These are phyloP conservation scores for Charaxes varanes DNA, from an alignment of 1,140 invertebrate species.

Conservation along the genomic window DNA sequence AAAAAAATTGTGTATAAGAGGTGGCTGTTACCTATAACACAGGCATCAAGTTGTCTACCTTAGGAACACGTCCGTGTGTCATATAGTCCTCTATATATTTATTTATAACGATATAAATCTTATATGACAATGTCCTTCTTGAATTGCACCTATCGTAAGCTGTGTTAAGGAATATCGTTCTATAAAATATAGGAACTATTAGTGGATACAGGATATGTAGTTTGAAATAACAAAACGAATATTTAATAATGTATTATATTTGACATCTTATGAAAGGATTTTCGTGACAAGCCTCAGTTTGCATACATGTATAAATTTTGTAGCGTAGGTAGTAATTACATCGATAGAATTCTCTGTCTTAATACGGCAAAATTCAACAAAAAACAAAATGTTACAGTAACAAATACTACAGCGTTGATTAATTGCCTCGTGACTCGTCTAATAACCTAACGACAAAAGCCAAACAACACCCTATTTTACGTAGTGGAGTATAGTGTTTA, in stretches of 20 bases:
- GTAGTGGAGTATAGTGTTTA: conserved; percentile 30
- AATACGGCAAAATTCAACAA: conserved; percentile 67
- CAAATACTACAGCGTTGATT: conserved; percentile 60
- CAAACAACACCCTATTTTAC: conserved; percentile 49
- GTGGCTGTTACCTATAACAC: no score
- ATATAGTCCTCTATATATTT: no score
- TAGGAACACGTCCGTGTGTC: no score
- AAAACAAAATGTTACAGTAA: conserved; percentile 63
- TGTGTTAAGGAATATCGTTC: no score
- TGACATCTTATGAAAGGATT: conserved; percentile 69
- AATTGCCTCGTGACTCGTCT: conserved; percentile 46
- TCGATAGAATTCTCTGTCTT: conserved; percentile 58
- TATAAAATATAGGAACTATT: no score
- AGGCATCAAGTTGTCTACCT: no score
- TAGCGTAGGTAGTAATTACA: conserved; percentile 60
- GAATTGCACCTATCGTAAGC: no score
- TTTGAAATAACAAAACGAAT: conserved; percentile 19
- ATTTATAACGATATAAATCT: no score
- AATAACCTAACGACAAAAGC: conserved; percentile 70
- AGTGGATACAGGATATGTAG: no score
- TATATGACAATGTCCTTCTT: no score
- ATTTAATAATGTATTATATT: conserved; percentile 68
- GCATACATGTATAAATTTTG: conserved; percentile 64
- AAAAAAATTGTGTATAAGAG: no score
- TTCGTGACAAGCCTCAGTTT: conserved; percentile 67